A percentile compares a stretch with the other conserved stretches of the same genome.
These are phyloP conservation scores for Phaonia tiefii DNA, from an alignment of 2,888 invertebrate genomes.

Conservation along the genomic window DNA sequence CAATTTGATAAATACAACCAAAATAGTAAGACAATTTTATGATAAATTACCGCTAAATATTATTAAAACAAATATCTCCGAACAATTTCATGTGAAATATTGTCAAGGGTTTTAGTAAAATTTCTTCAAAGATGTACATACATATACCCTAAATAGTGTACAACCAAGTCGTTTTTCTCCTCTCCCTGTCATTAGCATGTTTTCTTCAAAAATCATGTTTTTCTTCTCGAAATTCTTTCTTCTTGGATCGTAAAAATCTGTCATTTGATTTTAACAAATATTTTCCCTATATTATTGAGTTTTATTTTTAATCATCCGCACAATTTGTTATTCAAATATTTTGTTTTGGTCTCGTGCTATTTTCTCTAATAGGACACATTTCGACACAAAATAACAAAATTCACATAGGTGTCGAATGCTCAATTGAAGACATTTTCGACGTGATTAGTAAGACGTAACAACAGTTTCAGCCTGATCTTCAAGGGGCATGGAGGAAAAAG, in stretches of 20 bases:
- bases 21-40: too few species aligned
- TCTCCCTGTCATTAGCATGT: neutral
- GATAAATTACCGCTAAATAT: too few species aligned
- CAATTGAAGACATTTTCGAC: conserved; percentile 38
- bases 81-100: too few species aligned
- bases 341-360: conserved; percentile 46
- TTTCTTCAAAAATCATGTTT: conserved; percentile 19
- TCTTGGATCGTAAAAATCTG: conserved; percentile 6
- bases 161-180: too few species aligned
- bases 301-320: conserved; percentile 25
- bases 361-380: conserved; percentile 22
- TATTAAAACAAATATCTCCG: too few species aligned
- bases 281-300: neutral
- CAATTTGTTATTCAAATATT: conserved; percentile 33
- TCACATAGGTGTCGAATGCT: conserved; percentile 52
- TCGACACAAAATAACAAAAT: conserved; percentile 42
- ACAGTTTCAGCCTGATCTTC: neutral
- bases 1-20: too few species aligned
- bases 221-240: neutral
- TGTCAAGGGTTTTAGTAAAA: too few species aligned
- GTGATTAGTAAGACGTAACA: conserved; percentile 41
- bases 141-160: too few species aligned
- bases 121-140: too few species aligned
- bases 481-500: too few species aligned
- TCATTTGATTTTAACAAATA: conserved; percentile 17